These are phyloP conservation scores for Masnerella sp. DNA, from an alignment of 2,888 invertebrate species.

Conservation along the genomic window DNA sequence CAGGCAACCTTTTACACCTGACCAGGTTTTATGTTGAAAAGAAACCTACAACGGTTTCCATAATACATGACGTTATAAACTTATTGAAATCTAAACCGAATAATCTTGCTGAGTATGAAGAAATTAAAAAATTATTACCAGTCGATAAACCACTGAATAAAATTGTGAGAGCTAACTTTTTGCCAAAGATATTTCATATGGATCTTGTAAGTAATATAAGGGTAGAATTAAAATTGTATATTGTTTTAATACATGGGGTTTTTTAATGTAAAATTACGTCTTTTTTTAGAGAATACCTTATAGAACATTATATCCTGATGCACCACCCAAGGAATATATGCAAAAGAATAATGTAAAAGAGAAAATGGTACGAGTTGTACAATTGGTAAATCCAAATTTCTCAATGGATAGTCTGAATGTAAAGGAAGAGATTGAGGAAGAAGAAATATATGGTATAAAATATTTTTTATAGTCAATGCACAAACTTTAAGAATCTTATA, in stretches of 20 bases:
- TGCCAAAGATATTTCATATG: constrained; percentile 79
- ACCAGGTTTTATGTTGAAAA: constrained; percentile 82
- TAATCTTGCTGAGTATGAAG: constrained; percentile 79
- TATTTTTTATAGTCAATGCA: not conserved
- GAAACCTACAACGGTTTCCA: constrained; percentile 79
- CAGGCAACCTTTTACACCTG: constrained; percentile 80
- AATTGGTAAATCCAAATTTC: constrained; percentile 80
- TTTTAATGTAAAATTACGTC: not conserved
- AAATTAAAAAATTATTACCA: constrained; percentile 78
- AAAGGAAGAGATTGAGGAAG: constrained; percentile 77
- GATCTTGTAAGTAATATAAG: constrained; percentile 76
- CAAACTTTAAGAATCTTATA: too few species aligned
- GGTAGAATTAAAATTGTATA: too few species aligned
- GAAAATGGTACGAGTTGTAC: constrained; percentile 79
- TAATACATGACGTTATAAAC: constrained; percentile 80
- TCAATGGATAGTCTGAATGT: constrained; percentile 71
- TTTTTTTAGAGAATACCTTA: constrained; percentile 79
- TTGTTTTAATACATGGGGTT: too few species aligned
- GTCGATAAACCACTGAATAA: constrained; percentile 78
- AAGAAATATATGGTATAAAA: constrained; percentile 68
- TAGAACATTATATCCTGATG: constrained; percentile 81
- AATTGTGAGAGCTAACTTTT: constrained; percentile 79
- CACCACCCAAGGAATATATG: constrained; percentile 79
- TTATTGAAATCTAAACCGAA: constrained; percentile 80
- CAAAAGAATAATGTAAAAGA: constrained; percentile 78